Base-by-base conservation (phyloP, 2,797 vertebrate genomes). In the Silurus lanzhouensis region DNA sequence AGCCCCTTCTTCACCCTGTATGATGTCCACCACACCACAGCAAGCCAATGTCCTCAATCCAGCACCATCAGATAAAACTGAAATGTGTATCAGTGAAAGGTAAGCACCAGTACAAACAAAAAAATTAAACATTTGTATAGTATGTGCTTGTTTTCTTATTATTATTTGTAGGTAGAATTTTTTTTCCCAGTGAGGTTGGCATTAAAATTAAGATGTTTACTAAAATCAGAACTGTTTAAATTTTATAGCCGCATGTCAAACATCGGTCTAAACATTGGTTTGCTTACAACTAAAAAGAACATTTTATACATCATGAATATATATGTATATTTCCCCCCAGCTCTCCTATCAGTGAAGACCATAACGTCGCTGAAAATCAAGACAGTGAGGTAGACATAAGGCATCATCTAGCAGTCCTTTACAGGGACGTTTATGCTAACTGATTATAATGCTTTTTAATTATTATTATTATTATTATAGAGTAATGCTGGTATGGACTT, bases 401-500 rank as follows among this genome's bases (percentile, higher is more conserved):
- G 12, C n/a, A 44, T 38, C 5, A 12, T 70, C 13, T 48, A 46
- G 3, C 46, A 63, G 20, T 46, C 27, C 48, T 58, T 58, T 44
- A 46, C 20, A 8, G 3, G 22, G 25, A 70, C 52, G 31, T 83
- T 57, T 9, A 25, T 1, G 5, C 25, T 20, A 25, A 20, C 22
- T 46, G 44, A 25, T 44, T 55, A 20, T 77, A 52, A 38, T 66
- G 1, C 15, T 9, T 17, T 74, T 58, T 6, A 66, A 7, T 72
- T 5, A 20, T 27, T 25, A 7, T 25, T 6, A 52, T 27, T 10
- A 7, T 4, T 75, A 0, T 58, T 31, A 68, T n/a, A 95, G 95
- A 90, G 89, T 71, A 14, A 86, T 82, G 86, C 89, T 13, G 92
- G 88, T 14, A 83, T 95, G 89, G 95, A 96, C 85, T 93, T 96